Evolutionary conservation across 2,797 vertebrate species (phyloP).

Genomic region (Anisognathus igniventris): DNA sequence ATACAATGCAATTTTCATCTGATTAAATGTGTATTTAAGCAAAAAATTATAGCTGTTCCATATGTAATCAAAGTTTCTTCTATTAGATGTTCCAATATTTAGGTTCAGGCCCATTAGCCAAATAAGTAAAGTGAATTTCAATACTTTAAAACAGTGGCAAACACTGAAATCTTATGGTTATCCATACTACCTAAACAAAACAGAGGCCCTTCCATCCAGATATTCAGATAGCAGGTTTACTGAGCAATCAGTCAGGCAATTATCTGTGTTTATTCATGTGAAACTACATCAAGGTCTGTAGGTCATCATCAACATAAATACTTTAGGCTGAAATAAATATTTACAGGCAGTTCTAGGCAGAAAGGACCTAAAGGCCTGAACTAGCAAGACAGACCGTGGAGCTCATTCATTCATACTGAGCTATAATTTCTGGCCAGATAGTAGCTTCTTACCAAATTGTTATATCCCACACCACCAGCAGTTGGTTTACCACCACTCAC

Average conservation of each 20-base stretch:
- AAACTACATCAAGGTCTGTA: background rate
- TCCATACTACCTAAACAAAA: background rate
- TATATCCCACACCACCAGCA: background rate
- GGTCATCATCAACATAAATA: background rate
- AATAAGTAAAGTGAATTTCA: background rate
- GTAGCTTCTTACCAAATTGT: background rate
- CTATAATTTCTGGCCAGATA: background rate
- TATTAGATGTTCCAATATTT: background rate
- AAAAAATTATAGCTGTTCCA: background rate
- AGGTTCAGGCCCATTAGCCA: background rate
- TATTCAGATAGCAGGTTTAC: background rate
- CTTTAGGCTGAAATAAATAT: background rate
- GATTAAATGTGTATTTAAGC: background rate
- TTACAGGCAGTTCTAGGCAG: background rate
- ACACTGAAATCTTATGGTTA: background rate
- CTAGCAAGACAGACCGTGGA: fast-evolving
- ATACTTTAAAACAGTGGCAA: background rate
- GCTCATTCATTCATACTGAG: background rate
- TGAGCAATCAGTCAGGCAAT: background rate
- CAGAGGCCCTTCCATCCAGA: background rate
- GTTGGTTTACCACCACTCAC: background rate
- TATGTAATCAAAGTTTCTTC: background rate
- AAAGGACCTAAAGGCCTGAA: background rate
- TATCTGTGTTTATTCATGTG: background rate
- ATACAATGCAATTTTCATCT: background rate